Evolutionary conservation across 1,140 invertebrate species (phyloP), one percentile per base, ranked within the genome.

Genomic region (Pantala flavescens): DNA sequence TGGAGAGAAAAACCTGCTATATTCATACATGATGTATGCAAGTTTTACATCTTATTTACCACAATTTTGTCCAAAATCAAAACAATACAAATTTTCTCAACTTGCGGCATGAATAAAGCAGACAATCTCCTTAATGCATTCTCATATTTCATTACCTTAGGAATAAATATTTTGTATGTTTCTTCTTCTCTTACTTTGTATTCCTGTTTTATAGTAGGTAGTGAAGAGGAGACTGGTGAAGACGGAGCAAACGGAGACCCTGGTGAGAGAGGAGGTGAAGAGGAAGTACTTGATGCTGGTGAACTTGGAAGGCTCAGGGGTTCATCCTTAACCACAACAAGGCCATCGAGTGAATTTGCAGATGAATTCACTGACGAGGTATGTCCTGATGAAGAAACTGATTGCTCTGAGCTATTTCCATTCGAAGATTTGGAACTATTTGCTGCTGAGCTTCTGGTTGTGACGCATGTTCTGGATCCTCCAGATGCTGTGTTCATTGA

Each of bases 401-500:
- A 75, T 71, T 24, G 43, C 49, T 63, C 16, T 16, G 49, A 63
- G 49, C n/a, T 49, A 16, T 16, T 21, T 16, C 49, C n/a, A 21
- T 19, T 23, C 5, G 19, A 16, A 24, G 2, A 16, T 24, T 24
- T 24, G 19, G 36, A 24, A 21, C 75, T 76, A 7, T 63, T 73
- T 11, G 75, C 19, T 28, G 74, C 9, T 21, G 49, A 19, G 49
- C 49, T 63, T 63, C 49, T 63, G 49, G 49, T 63, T 74, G 75
- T 12, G 74, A 23, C n/a, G 12, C 49, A 63, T 19, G 49, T 63
- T 63, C 49, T 63, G 3, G 49, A 63, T 14, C 75, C 74, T 9
- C 76, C 72, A 23, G 76, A 77, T 55, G 82, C 86, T 72, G 85
- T 87, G 74, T 87, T 89, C 81, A 90, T 85, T 70, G 90, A 88